Base-by-base conservation (phyloP, 1,140 invertebrate species). In the Drosophila kohkoa region DNA sequence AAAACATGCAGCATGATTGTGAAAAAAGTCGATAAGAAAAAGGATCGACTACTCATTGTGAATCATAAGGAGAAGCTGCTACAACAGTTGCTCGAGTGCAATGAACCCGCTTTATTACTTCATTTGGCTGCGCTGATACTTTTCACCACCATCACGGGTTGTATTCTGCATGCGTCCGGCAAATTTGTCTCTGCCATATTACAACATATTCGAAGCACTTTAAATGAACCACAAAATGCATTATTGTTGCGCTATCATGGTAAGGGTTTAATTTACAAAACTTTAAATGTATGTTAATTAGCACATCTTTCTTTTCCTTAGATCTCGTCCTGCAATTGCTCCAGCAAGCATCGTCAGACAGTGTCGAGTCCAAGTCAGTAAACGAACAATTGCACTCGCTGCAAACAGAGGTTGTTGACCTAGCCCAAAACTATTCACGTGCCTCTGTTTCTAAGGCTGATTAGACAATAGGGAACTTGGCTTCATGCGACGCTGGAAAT, bases 11-110 rank as follows among this genome's bases (percentile, higher is more conserved):
- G 97, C 76, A 96, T 99, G 93, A 95, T 98, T 70, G 92, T 98
- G 43, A 97, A 96, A 79, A 99, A 98, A 93, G 94, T 95, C 66
- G 97, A 98, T 91, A 97, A 97, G 82, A 98, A 97, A 87, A 97
- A 96, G 90, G 97, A 98, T 93, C 95, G 95, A 93, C 94, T 95
- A 16, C 91, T 97, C 16, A 94, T 98, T 65, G 93, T 95, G 51
- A 95, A 95, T 66, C 97, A 98, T 77, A 95, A 96, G 74, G 96
- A 97, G 87, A 95, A 95, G 67, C 93, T 99, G n/a, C 91, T 97
- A 35, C 95, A 97, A 59, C 96, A 98, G 92, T 89, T 99, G 45
- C 94, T 95, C 59, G 91, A 93, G 51, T 95, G 95, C 49, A 93
- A 94, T 38, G 98, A 99, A 90, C 95, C 97, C 30, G 97, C 98